These are phyloP conservation scores for Coturnix japonica DNA, from an alignment of 2,113 vertebrate species.

Conservation along the genomic window DNA sequence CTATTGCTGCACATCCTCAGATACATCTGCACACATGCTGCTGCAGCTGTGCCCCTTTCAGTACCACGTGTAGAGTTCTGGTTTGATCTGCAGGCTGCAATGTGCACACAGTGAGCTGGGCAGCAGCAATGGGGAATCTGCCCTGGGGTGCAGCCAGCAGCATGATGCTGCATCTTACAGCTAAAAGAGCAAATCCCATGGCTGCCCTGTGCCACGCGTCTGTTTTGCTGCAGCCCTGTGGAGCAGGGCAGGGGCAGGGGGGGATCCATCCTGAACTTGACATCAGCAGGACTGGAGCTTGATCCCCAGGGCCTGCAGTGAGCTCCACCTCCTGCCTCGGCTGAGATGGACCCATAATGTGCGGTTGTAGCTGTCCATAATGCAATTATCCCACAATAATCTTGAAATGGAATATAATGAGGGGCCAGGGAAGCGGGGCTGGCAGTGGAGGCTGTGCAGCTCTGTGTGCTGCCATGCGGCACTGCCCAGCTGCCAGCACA, in stretches of 20 bases:
- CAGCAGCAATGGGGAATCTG: background rate
- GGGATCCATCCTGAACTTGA: background rate
- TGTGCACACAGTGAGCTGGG: background rate
- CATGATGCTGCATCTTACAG: background rate
- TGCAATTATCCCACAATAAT: constrained; percentile 17
- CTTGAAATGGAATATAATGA: constrained; percentile 35
- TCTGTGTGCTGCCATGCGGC: background rate
- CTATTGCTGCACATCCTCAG: too few species aligned
- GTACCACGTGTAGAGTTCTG: background rate
- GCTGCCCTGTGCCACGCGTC: background rate
- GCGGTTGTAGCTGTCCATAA: background rate
- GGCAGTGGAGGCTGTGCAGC: background rate
- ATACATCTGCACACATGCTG: background rate
- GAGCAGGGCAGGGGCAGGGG: background rate
- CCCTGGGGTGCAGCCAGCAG: background rate
- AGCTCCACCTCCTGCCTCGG: background rate
- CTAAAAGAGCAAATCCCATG: background rate
- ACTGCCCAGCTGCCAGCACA: accelerated
- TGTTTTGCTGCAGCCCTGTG: background rate
- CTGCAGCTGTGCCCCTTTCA: background rate
- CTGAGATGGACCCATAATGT: background rate
- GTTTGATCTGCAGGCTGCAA: background rate
- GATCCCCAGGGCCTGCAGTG: constrained; percentile 12
- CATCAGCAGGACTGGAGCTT: background rate
- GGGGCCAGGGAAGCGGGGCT: background rate